Evolutionary conservation across 1,140 invertebrate species (phyloP), one percentile per base, ranked within the genome.

Genomic region (Calosoma granatense): DNA sequence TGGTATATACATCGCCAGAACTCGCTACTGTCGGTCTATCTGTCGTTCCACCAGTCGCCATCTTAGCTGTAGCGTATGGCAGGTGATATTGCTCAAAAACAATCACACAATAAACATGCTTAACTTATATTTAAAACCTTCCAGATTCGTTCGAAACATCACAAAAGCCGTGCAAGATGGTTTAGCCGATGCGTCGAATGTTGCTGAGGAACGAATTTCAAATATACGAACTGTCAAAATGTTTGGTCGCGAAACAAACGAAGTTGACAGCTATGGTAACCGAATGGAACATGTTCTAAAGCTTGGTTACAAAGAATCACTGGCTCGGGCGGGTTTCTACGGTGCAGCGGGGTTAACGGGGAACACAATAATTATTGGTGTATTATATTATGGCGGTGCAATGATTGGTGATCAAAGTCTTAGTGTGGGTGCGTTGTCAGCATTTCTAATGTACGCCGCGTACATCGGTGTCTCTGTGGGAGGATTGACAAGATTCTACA

Each of bases 181-280:
- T 54, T 73, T 94, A 20, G 93, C 93, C 0, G 77, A 81, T 56
- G 81, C 92, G 22, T 93, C 89, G 58, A 82, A 93, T 71, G 81
- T 86, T 20, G 92, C 92, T 0, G 94, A 98, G 75, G 95, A 99
- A 68, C 86, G 86, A 63, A 88, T 98, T 43, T 83, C 87, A 20
- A 97, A 96, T 69, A 90, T 98, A 59, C 81, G 94, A 65, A 97
- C 94, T 2, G 94, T 99, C 0, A 88, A 95, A 74, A 84, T 87
- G 1, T 97, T 98, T 71, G 90, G 86, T 1, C 87, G 92, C 66
- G 94, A 98, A 69, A 62, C 76, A 2, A 81, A 79, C 60, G 95
- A 98, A 77, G 80, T 85, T 20, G 61, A 77, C 19, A 69, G 73
- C 0, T 98, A 95, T 65, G 75, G 75, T 51, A 62, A 71, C 1